Evolutionary conservation across 2,888 invertebrate species (phyloP), one percentile per base, ranked within the genome.

Genomic region (Lasius fuliginosus): DNA sequence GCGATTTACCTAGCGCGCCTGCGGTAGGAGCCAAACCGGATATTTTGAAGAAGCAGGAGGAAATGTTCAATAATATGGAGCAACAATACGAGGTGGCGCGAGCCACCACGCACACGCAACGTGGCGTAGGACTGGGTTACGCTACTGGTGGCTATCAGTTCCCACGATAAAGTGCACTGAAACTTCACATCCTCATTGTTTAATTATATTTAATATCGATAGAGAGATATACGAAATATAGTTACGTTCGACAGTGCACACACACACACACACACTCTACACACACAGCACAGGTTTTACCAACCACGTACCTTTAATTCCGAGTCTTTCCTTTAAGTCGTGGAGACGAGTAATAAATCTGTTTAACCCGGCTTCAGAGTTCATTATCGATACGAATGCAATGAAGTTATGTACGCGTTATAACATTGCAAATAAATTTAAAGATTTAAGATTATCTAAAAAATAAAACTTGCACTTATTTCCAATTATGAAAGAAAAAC

Each of bases 71-170:
- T 89, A 97, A 98, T 73, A 98, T 99, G 97, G 99, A 99, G 93
- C 98, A 98, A 90, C 99, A 99, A 94, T 99, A 99, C 94, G 99
- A 99, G 95, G 98, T 98, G 76, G 99, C 99, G 0, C 96, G 99
- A 53, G 98, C 99, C 88, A 98, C 98, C 30, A 99, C 99, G 0
- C 99, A 99, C 95, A 99, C 99, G 12, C 99, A 99, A 96, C 96
- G 99, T 1, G 98, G 98, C 0, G 97, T 98, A 0, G 98, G 98
- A 0, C 95, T 98, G 49, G 98, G 98, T 74, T 98, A 98, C 95
- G 96, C 96, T 62, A 96, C 96, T 36, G 95, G 96, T 88, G 94
- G 95, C 42, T 95, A 95, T 87, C 96, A 96, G 92, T 96, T 95
- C 92, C 95, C 95, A 36, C 95, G 95, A 95, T 96, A 95, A 87